phyloP scores from a whole-genome alignment of 2,113 vertebrate genomes.

The Alouatta palliata region DNA sequence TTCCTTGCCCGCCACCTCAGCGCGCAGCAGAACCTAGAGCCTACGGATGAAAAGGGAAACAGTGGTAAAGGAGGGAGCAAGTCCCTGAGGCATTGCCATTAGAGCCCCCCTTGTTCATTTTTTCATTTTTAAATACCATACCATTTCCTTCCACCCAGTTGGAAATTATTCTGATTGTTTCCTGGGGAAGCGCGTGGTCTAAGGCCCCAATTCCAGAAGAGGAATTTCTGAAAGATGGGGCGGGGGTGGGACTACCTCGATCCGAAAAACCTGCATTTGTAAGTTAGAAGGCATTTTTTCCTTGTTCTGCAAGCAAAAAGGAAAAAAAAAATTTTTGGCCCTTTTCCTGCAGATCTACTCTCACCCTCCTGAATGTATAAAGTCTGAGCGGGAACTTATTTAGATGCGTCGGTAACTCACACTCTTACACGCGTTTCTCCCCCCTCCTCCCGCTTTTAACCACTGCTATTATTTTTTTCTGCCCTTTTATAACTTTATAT shows the following conservation, averaged over 20 bases:
- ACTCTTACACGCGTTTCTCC: not conserved
- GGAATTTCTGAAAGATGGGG: not conserved
- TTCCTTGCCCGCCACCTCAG: slow-evolving; percentile 42
- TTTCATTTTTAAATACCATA: slow-evolving; percentile 64
- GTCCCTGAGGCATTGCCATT: slow-evolving; percentile 26
- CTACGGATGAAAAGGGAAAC: slow-evolving; percentile 34
- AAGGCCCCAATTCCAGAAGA: not conserved
- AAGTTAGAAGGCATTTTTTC: not conserved
- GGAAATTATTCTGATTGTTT: slow-evolving; percentile 71
- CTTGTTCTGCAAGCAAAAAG: not conserved
- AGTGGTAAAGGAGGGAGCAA: slow-evolving; percentile 44
- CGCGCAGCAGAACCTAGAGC: slow-evolving; percentile 54
- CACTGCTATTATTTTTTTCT: not conserved
- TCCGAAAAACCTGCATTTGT: not conserved
- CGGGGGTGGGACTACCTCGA: not conserved
- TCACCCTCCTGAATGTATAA: not conserved
- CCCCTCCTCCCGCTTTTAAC: not conserved
- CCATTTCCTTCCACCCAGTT: slow-evolving; percentile 60
- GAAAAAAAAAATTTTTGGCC: not conserved
- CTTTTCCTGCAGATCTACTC: not conserved
- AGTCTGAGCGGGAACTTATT: slow-evolving; percentile 30
- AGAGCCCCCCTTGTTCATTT: slow-evolving; percentile 35
- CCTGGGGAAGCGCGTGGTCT: slow-evolving; percentile 20
- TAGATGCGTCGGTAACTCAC: not conserved
- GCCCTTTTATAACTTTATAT: not conserved